Percentiles rank a stretch among this genome's conserved stretches.
Conservation (phyloP, 2,113 vertebrate genomes). For the Boulengeromyrus knoepffleri region DNA sequence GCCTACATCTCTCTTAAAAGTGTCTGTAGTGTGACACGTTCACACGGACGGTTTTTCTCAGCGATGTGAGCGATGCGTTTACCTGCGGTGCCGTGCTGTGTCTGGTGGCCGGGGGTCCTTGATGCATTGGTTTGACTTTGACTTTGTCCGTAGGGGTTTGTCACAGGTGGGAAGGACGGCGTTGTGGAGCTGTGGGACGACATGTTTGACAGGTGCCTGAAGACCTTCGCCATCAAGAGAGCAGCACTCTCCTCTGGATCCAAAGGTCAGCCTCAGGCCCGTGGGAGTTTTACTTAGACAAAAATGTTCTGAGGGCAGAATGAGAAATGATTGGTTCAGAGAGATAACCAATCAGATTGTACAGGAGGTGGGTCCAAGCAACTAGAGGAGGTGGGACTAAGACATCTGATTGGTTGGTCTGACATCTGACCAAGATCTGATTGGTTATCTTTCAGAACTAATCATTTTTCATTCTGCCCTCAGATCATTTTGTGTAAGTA, state of each 20-base stretch:
- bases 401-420: too few relatives aligned
- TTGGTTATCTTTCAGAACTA: too few relatives aligned
- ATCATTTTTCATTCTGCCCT: too few relatives aligned
- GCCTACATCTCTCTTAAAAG: not conserved
- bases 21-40: not conserved
- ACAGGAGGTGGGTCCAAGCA: too few relatives aligned
- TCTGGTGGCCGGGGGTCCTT: not conserved
- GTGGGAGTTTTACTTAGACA: too few relatives aligned
- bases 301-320: too few relatives aligned
- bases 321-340: too few relatives aligned
- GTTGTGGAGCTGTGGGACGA: constrained; percentile 97
- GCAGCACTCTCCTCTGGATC: constrained; percentile 79
- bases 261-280: constrained; percentile 67
- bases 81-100: not conserved
- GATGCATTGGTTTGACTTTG: not conserved
- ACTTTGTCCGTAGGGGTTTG: constrained; percentile 74
- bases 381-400: too few relatives aligned
- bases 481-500: too few relatives aligned
- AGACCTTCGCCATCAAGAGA: constrained; percentile 95
- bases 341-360: too few relatives aligned
- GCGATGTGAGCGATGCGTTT: not conserved
- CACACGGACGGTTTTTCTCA: too few relatives aligned
- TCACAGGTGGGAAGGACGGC: constrained; percentile 93
- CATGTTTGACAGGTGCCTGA: constrained; percentile 93
- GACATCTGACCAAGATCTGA: too few relatives aligned